Percentiles rank a stretch among this genome's conserved stretches.
Conservation (phyloP, 2,113 vertebrate genomes). For the Triplophysa rosa region DNA sequence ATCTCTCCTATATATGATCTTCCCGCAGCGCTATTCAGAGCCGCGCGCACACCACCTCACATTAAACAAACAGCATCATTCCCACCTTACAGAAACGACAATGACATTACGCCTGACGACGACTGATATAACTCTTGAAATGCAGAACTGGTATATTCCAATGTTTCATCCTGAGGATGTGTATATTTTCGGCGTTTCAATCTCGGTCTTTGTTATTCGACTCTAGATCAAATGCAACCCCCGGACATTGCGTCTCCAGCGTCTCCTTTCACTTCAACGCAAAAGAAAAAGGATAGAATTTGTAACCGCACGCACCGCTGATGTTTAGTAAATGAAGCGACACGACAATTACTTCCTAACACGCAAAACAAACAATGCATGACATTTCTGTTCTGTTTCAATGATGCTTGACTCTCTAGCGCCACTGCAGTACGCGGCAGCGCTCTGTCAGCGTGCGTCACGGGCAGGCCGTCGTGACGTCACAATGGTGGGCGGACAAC, state of each 20-base stretch:
- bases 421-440: conserved; percentile 49
- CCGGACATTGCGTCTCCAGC: background rate
- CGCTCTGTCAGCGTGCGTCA: conserved; percentile 55
- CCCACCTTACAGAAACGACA: background rate
- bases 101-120: background rate
- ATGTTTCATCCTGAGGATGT: background rate
- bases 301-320: background rate
- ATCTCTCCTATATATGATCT: background rate
- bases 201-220: background rate
- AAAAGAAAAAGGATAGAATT: background rate
- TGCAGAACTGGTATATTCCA: background rate
- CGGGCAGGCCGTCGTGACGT: conserved; percentile 55
- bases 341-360: background rate
- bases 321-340: background rate
- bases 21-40: background rate
- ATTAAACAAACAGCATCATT: background rate
- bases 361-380: conserved; percentile 52
- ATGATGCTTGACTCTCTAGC: conserved; percentile 31
- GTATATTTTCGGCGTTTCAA: background rate
- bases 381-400: background rate
- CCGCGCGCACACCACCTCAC: background rate
- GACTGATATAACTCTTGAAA: background rate
- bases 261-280: background rate
- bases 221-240: background rate
- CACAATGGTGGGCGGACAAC: conserved; percentile 51